phyloP scores from a whole-genome alignment of 2,888 invertebrate genomes.

The Drosophila subsilvestris region DNA sequence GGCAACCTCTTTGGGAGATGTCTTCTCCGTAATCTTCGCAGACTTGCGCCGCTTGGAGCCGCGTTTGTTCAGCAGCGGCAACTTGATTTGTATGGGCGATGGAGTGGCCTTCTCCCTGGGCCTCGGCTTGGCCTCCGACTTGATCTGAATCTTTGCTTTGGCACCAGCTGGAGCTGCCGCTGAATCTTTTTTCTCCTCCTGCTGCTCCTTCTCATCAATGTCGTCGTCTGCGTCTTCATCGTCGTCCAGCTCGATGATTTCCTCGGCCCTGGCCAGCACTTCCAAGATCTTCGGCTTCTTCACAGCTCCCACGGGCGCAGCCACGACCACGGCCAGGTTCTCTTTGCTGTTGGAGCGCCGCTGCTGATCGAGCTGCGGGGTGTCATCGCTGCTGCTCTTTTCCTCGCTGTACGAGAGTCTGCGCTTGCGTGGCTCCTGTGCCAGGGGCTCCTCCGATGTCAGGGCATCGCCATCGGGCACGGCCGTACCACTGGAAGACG shows the following conservation, averaged over 20 bases:
- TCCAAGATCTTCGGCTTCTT: constrained; percentile 51
- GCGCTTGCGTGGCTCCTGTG: constrained; percentile 72
- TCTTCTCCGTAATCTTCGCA: constrained; percentile 13
- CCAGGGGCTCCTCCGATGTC: constrained; percentile 21
- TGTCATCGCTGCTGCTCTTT: constrained; percentile 7
- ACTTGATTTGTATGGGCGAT: constrained; percentile 72
- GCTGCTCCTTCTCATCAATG: constrained; percentile 11
- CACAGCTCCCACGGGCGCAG: constrained; percentile 8
- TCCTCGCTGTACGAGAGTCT: constrained; percentile 73
- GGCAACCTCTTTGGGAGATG: not conserved
- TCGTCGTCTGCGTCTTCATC: constrained; percentile 38
- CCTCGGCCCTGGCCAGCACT: constrained; percentile 19
- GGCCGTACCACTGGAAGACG: constrained; percentile 8
- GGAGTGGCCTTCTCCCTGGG: not conserved
- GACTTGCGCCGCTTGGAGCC: constrained; percentile 71
- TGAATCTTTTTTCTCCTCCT: not conserved
- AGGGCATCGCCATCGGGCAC: constrained; percentile 12
- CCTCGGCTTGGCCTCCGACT: constrained; percentile 2
- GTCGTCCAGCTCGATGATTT: constrained; percentile 48
- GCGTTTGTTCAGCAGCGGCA: constrained; percentile 74
- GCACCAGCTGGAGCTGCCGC: not conserved
- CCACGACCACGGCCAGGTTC: constrained; percentile 42
- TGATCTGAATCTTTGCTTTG: not conserved
- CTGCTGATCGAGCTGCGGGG: constrained; percentile 20
- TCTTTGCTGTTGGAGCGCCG: constrained; percentile 64